Conservation (phyloP, 2,888 invertebrate species). For the Chorisops tibialis region DNA sequence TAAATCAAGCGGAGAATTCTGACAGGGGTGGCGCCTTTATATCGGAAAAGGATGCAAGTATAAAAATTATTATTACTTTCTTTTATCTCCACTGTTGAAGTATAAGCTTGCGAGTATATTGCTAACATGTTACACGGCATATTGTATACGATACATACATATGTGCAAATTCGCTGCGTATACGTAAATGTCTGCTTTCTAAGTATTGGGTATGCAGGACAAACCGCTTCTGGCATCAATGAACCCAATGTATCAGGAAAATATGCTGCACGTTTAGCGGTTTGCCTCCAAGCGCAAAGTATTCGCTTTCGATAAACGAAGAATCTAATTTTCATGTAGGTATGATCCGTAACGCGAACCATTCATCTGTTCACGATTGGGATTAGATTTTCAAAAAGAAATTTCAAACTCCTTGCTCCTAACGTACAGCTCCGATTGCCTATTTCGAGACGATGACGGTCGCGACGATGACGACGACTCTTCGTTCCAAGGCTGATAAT, state of each 20-base stretch:
- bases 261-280: not conserved
- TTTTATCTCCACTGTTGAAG: too few species aligned
- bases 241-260: not conserved
- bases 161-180: too few species aligned
- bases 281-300: conserved; percentile 7
- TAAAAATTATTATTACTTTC: too few species aligned
- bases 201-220: too few species aligned
- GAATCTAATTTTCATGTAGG: conserved; percentile 24
- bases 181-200: too few species aligned
- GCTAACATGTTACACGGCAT: too few species aligned
- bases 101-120: too few species aligned
- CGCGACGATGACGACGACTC: too few species aligned
- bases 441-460: too few species aligned
- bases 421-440: conserved; percentile 13
- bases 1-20: conserved; percentile 25
- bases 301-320: conserved; percentile 15
- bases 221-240: not conserved
- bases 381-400: conserved; percentile 26
- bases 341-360: conserved; percentile 9
- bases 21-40: not conserved
- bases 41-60: not conserved
- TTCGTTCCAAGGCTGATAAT: conserved; percentile 12
- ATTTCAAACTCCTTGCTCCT: conserved; percentile 21
- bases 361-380: conserved; percentile 25
- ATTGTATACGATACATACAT: too few species aligned